These are phyloP conservation scores for Plagodis pulveraria DNA, from an alignment of 2,888 invertebrate species.

Conservation along the genomic window DNA sequence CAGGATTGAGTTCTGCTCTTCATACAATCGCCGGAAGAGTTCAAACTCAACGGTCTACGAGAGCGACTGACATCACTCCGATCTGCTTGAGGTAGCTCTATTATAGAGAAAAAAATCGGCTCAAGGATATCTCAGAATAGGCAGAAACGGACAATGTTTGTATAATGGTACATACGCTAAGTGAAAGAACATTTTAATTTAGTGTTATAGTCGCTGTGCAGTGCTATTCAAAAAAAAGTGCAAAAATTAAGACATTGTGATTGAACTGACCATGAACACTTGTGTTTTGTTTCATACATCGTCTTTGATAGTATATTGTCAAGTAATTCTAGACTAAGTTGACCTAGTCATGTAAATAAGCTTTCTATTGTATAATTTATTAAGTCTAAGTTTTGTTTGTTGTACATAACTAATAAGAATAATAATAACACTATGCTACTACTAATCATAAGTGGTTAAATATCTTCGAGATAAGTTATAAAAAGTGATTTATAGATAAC, in stretches of 20 bases:
- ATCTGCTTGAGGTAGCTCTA: constrained; percentile 76
- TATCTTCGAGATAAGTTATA: no score
- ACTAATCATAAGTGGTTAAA: no score
- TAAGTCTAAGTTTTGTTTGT: constrained; percentile 16
- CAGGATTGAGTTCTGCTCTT: constrained; percentile 77
- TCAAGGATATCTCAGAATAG: no score
- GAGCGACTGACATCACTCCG: constrained; percentile 79
- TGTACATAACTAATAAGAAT: constrained; percentile 1
- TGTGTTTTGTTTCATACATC: constrained; percentile 13
- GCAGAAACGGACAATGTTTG: no score
- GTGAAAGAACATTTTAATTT: no score
- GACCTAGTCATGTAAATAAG: constrained; percentile 20
- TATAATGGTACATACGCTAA: no score
- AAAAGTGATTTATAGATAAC: no score
- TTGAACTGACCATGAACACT: not conserved
- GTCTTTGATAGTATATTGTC: constrained; percentile 1
- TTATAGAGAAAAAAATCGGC: constrained; percentile 50
- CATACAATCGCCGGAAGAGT: constrained; percentile 73
- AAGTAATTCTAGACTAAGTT: constrained; percentile 4
- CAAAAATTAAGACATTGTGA: not conserved
- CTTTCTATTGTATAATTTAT: constrained; percentile 6
- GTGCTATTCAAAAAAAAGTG: not conserved
- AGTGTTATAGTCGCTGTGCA: no score
- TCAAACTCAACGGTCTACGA: constrained; percentile 80
- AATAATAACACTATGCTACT: no score